phyloP scores from a whole-genome alignment of 2,888 invertebrate species.

The Melipona bicolor region DNA sequence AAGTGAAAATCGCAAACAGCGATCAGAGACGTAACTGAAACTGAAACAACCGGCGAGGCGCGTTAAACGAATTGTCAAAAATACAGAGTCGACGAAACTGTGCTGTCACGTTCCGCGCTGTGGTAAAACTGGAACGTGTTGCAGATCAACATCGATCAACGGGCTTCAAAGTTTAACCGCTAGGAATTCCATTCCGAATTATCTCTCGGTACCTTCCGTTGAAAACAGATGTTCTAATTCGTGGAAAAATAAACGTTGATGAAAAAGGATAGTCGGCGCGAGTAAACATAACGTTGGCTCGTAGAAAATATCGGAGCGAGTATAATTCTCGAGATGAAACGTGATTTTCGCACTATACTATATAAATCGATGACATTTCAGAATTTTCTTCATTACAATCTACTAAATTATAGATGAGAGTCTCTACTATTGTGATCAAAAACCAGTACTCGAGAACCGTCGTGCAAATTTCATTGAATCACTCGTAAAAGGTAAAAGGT shows the following conservation, averaged over 20 bases:
- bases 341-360: too few relatives aligned
- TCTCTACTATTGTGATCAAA: too few relatives aligned
- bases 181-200: neutral
- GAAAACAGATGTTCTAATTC: neutral
- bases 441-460: too few relatives aligned
- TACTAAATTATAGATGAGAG: too few relatives aligned
- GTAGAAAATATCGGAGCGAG: too few relatives aligned
- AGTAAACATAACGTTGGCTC: too few relatives aligned
- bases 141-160: conserved; percentile 20
- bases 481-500: too few relatives aligned
- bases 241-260: neutral
- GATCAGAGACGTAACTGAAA: conserved; percentile 28
- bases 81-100: conserved; percentile 24
- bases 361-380: too few relatives aligned
- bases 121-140: conserved; percentile 20
- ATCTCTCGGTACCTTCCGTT: neutral
- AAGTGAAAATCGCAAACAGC: conserved; percentile 22
- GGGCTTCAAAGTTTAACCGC: neutral
- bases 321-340: too few relatives aligned
- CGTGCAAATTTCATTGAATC: too few relatives aligned
- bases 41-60: conserved; percentile 16
- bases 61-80: conserved; percentile 38
- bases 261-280: neutral
- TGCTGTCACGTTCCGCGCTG: conserved; percentile 6
- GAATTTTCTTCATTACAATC: too few relatives aligned